Percentiles rank a stretch among this genome's conserved stretches.
These are phyloP conservation scores for Brachionichthys hirsutus DNA, from an alignment of 2,113 vertebrate species.

Conservation along the genomic window DNA sequence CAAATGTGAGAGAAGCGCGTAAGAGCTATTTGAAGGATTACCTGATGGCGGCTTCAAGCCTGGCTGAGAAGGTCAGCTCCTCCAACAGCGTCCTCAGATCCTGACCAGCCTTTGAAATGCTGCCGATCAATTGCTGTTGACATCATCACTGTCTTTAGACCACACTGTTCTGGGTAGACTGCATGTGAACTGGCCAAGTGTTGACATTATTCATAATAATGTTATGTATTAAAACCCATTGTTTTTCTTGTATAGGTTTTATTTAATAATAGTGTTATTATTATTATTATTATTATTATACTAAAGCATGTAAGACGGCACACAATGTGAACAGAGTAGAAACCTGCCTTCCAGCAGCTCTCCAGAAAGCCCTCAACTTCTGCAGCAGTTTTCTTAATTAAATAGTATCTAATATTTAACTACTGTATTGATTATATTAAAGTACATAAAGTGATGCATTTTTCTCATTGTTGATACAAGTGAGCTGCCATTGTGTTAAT, in stretches of 20 bases:
- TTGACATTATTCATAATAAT: not conserved
- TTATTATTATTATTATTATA: not conserved
- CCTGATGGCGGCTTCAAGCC: slow-evolving; percentile 55
- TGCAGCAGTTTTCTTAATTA: not conserved
- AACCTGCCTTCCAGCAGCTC: no score
- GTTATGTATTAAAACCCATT: not conserved
- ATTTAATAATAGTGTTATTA: not conserved
- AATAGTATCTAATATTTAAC: no score
- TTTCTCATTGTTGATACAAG: not conserved
- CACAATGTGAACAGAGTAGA: no score
- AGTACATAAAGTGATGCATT: not conserved
- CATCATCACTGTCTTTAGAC: slow-evolving; percentile 60
- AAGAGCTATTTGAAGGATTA: slow-evolving; percentile 73
- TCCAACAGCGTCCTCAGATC: slow-evolving; percentile 61
- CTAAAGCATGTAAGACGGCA: no score
- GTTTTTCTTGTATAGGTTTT: not conserved
- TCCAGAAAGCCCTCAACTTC: not conserved
- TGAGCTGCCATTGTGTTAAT: not conserved
- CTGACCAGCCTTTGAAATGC: slow-evolving; percentile 68
- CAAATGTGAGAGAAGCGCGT: slow-evolving; percentile 69
- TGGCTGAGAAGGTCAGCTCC: slow-evolving; percentile 70
- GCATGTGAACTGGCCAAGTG: not conserved
- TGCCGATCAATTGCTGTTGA: slow-evolving; percentile 66
- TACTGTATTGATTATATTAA: not conserved
- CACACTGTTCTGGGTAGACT: not conserved